phyloP scores from a whole-genome alignment of 2,797 vertebrate genomes.

The Gallirallus australis region DNA sequence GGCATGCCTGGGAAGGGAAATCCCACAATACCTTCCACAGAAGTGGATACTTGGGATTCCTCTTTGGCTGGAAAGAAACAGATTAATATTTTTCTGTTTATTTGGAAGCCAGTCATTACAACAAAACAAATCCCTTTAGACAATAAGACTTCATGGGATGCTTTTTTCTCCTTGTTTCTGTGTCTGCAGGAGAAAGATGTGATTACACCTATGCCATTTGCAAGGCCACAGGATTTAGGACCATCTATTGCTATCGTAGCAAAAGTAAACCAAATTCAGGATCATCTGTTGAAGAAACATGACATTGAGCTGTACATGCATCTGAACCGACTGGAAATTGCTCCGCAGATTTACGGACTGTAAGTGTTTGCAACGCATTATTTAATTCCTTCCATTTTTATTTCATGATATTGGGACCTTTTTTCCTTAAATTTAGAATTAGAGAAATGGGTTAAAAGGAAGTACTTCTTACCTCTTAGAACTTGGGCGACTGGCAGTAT shows the following conservation, averaged over 20 bases:
- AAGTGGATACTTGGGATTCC: background rate
- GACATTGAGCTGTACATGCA: conserved; percentile 98
- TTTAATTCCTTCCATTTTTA: background rate
- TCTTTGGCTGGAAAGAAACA: background rate
- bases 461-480: background rate
- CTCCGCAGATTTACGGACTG: conserved; percentile 98
- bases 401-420: background rate
- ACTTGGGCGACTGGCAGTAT: background rate
- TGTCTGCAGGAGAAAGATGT: conserved; percentile 91
- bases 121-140: background rate
- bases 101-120: background rate
- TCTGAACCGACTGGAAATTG: conserved; percentile 96
- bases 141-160: background rate
- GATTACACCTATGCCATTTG: conserved; percentile 93
- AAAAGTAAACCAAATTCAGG: conserved; percentile 98
- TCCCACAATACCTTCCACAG: background rate
- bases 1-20: background rate
- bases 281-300: conserved; percentile 97
- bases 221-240: conserved; percentile 93
- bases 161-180: background rate
- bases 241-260: conserved; percentile 97
- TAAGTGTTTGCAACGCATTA: conserved; percentile 80
- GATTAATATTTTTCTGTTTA: background rate
- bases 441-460: background rate
- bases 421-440: background rate